Base-by-base conservation (phyloP, 1,140 invertebrate genomes). In the Coelopa frigida region DNA sequence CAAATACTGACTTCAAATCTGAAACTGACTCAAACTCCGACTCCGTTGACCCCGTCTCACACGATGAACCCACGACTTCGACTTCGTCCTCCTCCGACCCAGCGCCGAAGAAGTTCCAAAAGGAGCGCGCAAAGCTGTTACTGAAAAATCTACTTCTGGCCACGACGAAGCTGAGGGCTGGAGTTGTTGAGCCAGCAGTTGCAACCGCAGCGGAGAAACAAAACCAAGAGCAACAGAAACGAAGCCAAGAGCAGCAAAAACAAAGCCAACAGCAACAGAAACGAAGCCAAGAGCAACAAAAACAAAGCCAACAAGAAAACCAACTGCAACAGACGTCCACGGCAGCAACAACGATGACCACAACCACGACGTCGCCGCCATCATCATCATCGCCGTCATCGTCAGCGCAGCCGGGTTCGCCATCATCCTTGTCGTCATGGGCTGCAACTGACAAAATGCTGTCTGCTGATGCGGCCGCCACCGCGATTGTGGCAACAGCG, bases 71-170 rank as follows among this genome's bases (percentile, higher is more conserved):
- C n/a, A n/a, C n/a, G n/a, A n/a, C n/a, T n/a, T n/a, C n/a, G n/a
- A n/a, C n/a, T n/a, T n/a, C n/a, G n/a, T n/a, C n/a, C n/a, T n/a
- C n/a, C n/a, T n/a, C n/a, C 18, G 10, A 20, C 5, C 5, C 22
- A 24, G 57, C 51, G 32, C 48, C 54, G 24, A 59, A 57, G 46
- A 67, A 63, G 52, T 58, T 56, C 52, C 58, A 66, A 51, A 58
- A 63, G 42, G 46, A 67, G 52, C 59, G 57, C 44, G 63, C 63
- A 42, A 67, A 67, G 57, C 56, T 67, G 59, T 57, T 67, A 52
- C 54, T 63, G 39, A 66, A 66, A 55, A 51, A 54, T 18, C 23
- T 63, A 40, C 52, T 47, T 37, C 57, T 58, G n/a, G 36, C 7
- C 21, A 48, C 37, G 41, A 36, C 33, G 36, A 4, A n/a, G n/a